Conservation (phyloP, 2,113 vertebrate genomes). For the Tiliqua scincoides region DNA sequence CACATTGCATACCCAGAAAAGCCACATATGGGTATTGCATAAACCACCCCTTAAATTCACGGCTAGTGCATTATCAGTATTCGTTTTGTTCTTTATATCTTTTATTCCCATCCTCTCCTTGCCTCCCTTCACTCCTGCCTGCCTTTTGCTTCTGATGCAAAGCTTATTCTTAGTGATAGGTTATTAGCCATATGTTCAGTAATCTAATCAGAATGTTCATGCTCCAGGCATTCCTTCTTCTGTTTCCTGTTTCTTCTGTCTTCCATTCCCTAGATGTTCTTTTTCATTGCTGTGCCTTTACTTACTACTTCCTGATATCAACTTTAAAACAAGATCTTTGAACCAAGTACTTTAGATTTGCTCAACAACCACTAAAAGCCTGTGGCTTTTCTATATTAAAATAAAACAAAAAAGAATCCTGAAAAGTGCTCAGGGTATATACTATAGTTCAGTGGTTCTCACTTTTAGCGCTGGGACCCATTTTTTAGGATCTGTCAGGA, state of each 20-base stretch:
- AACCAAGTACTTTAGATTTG: not conserved
- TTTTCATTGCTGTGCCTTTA: not conserved
- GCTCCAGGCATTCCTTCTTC: not conserved
- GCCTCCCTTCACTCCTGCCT: not conserved
- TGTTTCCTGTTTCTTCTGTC: too few relatives aligned
- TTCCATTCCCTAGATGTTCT: not conserved
- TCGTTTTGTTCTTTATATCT: not conserved
- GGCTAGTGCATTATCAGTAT: not conserved
- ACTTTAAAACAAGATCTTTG: not conserved
- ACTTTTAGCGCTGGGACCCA: too few relatives aligned
- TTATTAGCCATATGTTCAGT: constrained; percentile 4
- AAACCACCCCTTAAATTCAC: not conserved
- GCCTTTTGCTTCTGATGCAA: not conserved
- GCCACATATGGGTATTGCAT: not conserved
- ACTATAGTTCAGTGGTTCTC: too few relatives aligned
- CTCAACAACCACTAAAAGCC: not conserved
- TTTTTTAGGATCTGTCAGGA: too few relatives aligned
- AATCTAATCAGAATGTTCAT: constrained; percentile 3
- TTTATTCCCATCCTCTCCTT: not conserved
- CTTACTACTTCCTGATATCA: not conserved
- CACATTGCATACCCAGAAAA: not conserved
- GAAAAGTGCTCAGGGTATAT: not conserved
- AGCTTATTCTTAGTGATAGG: constrained; percentile 2
- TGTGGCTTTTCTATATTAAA: not conserved
- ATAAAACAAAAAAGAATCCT: too few relatives aligned